Evolutionary conservation across 2,797 vertebrate species (phyloP), one percentile per base, ranked within the genome.

Genomic region (Chlorospingus flavigularis): DNA sequence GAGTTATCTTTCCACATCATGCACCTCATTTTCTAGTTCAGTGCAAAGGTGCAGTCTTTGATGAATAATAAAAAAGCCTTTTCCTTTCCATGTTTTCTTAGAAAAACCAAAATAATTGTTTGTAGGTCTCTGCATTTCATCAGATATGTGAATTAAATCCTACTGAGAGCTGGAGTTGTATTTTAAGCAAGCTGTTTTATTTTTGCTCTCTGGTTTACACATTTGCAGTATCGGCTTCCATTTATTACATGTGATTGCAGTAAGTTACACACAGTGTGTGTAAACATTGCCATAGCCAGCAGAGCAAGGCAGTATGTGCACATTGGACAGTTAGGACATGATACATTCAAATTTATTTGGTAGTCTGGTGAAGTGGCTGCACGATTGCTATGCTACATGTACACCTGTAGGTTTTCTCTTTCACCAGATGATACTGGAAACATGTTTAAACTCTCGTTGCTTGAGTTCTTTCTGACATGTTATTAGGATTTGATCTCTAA

Each of bases 41-140:
- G 35, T 86, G 77, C 86, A 89, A 91, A 92, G 51, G 71, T 93
- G 16, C 31, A 40, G 72, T 89, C 91, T 93, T 89, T 78, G 67
- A 48, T 78, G 51, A 86, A 53, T 92, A 68, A 39, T 84, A 74
- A 72, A 68, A 61, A 80, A 88, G 21, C 11, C 17, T 67, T 71
- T 21, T 74, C 63, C 60, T 63, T 84, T 77, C 11, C 2, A 0
- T 63, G 26, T 80, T 37, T 68, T 37, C 24, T 75, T 47, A 65
- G 60, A 85, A 30, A 84, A 47, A 47, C 17, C 31, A 77, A 82
- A 91, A 37, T 55, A 74, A 21, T 54, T 71, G 8, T 92, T 82
- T 92, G 37, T 58, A 71, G 8, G 24, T 73, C 51, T 83, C 55
- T 89, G 61, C 30, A 57, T 94, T 81, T 91, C 73, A 53, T 50